These are phyloP conservation scores for Athripsodes cinereus DNA, from an alignment of 2,888 invertebrate genomes.

Conservation along the genomic window DNA sequence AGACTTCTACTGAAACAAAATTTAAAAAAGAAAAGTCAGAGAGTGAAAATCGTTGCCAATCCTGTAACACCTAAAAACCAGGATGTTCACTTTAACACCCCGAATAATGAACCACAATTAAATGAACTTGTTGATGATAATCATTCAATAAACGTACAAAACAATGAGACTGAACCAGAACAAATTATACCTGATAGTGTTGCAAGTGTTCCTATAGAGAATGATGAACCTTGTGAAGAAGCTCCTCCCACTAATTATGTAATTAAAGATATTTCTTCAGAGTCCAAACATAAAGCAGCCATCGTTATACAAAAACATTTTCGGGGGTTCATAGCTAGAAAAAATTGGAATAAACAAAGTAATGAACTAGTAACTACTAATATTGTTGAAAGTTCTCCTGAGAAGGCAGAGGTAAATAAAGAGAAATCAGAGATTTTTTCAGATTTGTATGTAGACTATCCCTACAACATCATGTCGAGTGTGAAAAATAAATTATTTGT, in stretches of 20 bases:
- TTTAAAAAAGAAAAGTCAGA: constrained; percentile 11
- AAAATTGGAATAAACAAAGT: constrained; percentile 8
- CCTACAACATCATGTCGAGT: constrained; percentile 18
- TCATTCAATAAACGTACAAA: too few species aligned
- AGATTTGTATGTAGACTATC: constrained; percentile 11
- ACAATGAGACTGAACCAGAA: too few species aligned
- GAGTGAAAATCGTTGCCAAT: not conserved
- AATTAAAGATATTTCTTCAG: not conserved
- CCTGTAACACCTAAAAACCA: too few species aligned
- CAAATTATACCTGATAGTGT: too few species aligned
- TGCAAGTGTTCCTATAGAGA: too few species aligned
- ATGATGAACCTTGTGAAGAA: too few species aligned
- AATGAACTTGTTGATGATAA: too few species aligned
- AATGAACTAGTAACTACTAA: not conserved
- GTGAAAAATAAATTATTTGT: constrained; percentile 16
- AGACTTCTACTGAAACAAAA: constrained; percentile 14
- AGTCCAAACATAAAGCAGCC: not conserved
- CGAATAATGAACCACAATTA: too few species aligned
- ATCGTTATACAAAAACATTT: constrained; percentile 10
- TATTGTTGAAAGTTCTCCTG: not conserved
- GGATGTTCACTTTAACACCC: too few species aligned
- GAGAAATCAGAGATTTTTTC: not conserved
- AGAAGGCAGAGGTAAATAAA: not conserved
- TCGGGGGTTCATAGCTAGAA: constrained; percentile 6
- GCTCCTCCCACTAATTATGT: not conserved